A percentile compares a stretch with the other conserved stretches of the same genome.
Evolutionary conservation across 2,113 vertebrate genomes (phyloP).

Genomic region (Rhegmatorhina hoffmannsi): DNA sequence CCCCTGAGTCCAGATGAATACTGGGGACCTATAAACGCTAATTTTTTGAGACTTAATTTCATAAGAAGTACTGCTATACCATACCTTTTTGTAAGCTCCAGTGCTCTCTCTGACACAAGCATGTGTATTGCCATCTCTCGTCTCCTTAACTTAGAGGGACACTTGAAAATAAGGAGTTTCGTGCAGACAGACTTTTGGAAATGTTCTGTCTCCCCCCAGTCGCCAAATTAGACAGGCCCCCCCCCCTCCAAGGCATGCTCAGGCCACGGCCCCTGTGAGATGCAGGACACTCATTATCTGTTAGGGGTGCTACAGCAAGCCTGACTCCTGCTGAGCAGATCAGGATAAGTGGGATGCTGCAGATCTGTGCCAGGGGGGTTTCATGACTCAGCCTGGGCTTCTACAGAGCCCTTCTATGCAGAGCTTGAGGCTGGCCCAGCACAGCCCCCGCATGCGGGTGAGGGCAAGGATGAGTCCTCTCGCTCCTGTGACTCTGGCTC

Average conservation of each 20-base stretch:
- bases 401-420: not conserved
- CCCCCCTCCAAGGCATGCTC: fast-evolving
- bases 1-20: not conserved
- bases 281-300: not conserved
- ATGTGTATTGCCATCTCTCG: not conserved
- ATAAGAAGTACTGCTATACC: not conserved
- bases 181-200: not conserved
- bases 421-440: not conserved
- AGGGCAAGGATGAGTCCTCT: not conserved
- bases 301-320: not conserved
- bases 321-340: not conserved
- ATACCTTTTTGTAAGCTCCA: not conserved
- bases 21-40: not conserved
- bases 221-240: not conserved
- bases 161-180: not conserved
- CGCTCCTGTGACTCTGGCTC: not conserved
- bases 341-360: not conserved
- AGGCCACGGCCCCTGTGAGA: not conserved
- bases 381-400: not conserved
- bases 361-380: not conserved
- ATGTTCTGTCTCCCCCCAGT: fast-evolving
- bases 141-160: not conserved
- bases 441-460: not conserved
- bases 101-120: not conserved
- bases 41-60: not conserved